A percentile compares a stretch with the other conserved stretches of the same genome.
Evolutionary conservation across 1,140 invertebrate species (phyloP).

Genomic region (Daktulosphaira vitifoliae): DNA sequence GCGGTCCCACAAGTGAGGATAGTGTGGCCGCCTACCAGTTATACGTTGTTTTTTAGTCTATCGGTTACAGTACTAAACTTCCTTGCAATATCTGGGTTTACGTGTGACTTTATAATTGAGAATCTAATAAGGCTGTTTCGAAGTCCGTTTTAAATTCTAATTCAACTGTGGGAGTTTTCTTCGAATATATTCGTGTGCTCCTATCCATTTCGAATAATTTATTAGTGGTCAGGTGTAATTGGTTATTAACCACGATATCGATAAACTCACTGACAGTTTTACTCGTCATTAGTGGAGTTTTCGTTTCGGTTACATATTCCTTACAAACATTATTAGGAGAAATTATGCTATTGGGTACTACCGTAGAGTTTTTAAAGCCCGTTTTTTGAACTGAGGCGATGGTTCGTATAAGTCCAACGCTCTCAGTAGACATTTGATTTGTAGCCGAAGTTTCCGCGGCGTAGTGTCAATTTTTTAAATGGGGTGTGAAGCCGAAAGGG

Average conservation of each 20-base stretch:
- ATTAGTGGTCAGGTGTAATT: background rate
- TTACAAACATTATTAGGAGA: no score
- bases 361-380: no score
- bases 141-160: background rate
- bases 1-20: no score
- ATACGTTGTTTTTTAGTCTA: background rate
- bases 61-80: background rate
- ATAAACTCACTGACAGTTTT: background rate
- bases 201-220: background rate
- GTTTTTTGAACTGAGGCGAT: no score
- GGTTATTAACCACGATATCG: background rate
- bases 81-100: background rate
- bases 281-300: background rate
- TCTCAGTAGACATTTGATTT: no score
- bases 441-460: no score
- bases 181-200: background rate
- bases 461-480: no score
- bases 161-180: background rate
- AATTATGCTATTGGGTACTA: no score
- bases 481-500: no score
- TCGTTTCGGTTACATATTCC: background rate
- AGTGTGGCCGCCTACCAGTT: no score
- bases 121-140: background rate
- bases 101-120: background rate
- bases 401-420: no score